Conservation (phyloP, 2,797 vertebrate genomes). For the Pagetopsis macropterus region DNA sequence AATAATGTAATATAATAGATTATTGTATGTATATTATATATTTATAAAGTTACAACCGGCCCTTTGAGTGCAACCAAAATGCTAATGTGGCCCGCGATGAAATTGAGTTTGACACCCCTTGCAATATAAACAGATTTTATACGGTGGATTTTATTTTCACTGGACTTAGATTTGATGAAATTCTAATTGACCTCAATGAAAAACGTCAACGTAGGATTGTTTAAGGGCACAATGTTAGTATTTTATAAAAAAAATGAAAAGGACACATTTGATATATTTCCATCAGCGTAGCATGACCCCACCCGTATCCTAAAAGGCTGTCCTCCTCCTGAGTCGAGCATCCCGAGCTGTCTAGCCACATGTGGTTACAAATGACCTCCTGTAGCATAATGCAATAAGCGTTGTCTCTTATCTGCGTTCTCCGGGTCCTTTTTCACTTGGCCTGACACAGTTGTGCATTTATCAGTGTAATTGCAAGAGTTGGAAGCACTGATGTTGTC, state of each 20-base stretch:
- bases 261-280: not conserved
- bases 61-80: no score
- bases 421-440: slow-evolving; percentile 79
- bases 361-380: slow-evolving; percentile 80
- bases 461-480: slow-evolving; percentile 86
- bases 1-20: no score
- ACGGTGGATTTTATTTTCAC: not conserved
- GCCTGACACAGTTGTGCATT: slow-evolving; percentile 83
- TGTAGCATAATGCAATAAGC: slow-evolving; percentile 81
- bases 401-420: slow-evolving; percentile 79
- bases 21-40: no score
- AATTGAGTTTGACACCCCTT: no score
- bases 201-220: not conserved
- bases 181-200: not conserved
- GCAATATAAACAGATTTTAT: not conserved
- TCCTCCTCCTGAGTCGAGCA: slow-evolving; percentile 62
- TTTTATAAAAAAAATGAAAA: not conserved
- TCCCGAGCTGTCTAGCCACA: slow-evolving; percentile 58
- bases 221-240: not conserved
- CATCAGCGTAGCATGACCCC: slow-evolving; percentile 8
- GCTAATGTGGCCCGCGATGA: no score
- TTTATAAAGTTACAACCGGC: no score
- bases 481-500: slow-evolving; percentile 86
- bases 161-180: not conserved
- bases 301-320: slow-evolving; percentile 54